Evolutionary conservation across 2,113 vertebrate genomes (phyloP), one percentile per base, ranked within the genome.

Genomic region (Myocastor coypus): DNA sequence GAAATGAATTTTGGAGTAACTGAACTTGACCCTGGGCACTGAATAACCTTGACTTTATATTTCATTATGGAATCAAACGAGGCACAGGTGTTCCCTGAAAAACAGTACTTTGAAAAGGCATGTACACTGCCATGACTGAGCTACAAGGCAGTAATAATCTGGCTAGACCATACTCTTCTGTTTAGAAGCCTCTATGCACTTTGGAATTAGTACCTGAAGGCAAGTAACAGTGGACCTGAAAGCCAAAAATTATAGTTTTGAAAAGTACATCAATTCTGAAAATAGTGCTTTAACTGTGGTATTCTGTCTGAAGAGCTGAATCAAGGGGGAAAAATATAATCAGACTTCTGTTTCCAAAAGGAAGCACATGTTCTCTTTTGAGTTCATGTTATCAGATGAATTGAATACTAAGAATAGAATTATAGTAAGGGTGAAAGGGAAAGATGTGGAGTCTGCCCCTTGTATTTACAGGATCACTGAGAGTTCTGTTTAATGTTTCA

Each of bases 31-130:
- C 98, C 96, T 93, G 94, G 98, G 97, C 97, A 97, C 98, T 98
- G 69, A 61, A 91, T 98, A 98, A 98, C 98, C 98, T 98, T 97
- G 97, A 97, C 98, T 99, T 99, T 99, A 97, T 99, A 98, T 98
- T 99, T 99, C 98, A 99, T 98, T 98, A 98, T 98, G 98, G 98
- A 98, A 99, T 98, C 91, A 93, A 98, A 91, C 97, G 91, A 97
- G 97, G 97, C 97, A 97, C 98, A 98, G 98, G 97, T 98, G 97
- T 98, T 98, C 97, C 98, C 95, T 97, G 98, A 98, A 94, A 94
- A 98, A 98, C 98, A 98, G 98, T 98, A 98, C 98, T 97, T 98
- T 98, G 96, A 98, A 98, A 99, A 98, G 98, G 98, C 98, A 98
- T 98, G 98, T 99, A 98, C 98, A 96, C 97, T 97, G 96, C 96